Conservation (phyloP, 2,888 invertebrate genomes). For the Buathra laborator region DNA sequence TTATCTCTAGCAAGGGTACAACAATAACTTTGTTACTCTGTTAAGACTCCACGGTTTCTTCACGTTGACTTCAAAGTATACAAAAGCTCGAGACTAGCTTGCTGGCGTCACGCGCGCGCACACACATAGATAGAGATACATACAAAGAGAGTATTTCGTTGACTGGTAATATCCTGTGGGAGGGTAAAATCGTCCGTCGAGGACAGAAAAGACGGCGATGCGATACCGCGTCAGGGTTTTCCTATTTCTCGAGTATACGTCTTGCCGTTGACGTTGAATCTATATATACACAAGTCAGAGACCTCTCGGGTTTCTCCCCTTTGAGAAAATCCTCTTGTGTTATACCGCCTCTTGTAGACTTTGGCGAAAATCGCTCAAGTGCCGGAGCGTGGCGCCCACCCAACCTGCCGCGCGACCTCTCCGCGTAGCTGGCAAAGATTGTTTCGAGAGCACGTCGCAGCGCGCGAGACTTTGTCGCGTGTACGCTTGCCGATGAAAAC, state of each 20-base stretch:
- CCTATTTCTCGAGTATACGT: constrained; percentile 19
- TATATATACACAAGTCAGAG: constrained; percentile 12
- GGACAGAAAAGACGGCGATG: constrained; percentile 28
- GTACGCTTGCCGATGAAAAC: constrained; percentile 43
- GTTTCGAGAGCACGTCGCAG: constrained; percentile 51
- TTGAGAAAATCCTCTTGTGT: background rate
- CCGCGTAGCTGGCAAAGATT: constrained; percentile 29
- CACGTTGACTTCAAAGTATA: constrained; percentile 53
- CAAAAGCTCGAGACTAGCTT: constrained; percentile 38
- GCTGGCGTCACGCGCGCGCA: constrained; percentile 2
- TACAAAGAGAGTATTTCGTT: constrained; percentile 29
- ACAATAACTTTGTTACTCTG: constrained; percentile 65
- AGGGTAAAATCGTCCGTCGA: constrained; percentile 23
- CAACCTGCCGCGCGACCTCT: background rate
- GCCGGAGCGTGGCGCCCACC: background rate
- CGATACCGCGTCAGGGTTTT: background rate
- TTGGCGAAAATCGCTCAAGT: constrained; percentile 33
- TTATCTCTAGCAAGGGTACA: constrained; percentile 8
- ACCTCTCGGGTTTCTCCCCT: background rate
- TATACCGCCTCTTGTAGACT: background rate
- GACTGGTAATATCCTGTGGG: constrained; percentile 54
- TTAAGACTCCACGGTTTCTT: constrained; percentile 47
- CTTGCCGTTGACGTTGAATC: constrained; percentile 8
- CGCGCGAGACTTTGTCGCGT: constrained; percentile 32
- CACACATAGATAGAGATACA: background rate